phyloP scores from a whole-genome alignment of 2,113 vertebrate species.

The Syngnathus scovelli region DNA sequence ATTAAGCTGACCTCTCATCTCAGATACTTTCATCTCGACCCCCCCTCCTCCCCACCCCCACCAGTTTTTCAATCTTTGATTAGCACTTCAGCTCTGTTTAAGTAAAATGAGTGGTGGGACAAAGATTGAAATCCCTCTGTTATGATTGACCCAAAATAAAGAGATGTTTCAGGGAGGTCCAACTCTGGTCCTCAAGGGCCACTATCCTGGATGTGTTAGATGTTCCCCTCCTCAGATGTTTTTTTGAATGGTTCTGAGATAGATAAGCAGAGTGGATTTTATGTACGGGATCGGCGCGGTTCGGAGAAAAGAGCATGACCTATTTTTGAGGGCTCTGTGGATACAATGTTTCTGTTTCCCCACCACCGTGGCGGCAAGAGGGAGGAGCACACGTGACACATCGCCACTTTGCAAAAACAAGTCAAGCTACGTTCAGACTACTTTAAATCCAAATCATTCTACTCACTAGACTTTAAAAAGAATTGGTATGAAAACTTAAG shows the following conservation, averaged over 20 bases:
- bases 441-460: not conserved
- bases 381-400: constrained; percentile 47
- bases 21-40: constrained; percentile 50
- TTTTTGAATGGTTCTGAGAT: not conserved
- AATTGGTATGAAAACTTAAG: not conserved
- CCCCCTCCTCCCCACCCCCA: no score
- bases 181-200: no score
- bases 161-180: no score
- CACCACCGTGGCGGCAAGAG: constrained; percentile 24
- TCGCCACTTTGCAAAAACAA: constrained; percentile 17
- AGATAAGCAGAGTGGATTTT: constrained; percentile 54
- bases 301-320: constrained; percentile 65
- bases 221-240: no score
- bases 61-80: constrained; percentile 36
- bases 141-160: no score
- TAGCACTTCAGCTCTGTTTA: constrained; percentile 16
- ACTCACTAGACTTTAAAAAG: not conserved
- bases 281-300: constrained; percentile 58
- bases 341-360: constrained; percentile 58
- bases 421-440: constrained; percentile 26
- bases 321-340: constrained; percentile 61
- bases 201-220: no score
- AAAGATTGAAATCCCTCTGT: not conserved
- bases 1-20: constrained; percentile 49
- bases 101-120: constrained; percentile 2